Conservation (phyloP, 2,888 invertebrate genomes). For the Syritta pipiens region DNA sequence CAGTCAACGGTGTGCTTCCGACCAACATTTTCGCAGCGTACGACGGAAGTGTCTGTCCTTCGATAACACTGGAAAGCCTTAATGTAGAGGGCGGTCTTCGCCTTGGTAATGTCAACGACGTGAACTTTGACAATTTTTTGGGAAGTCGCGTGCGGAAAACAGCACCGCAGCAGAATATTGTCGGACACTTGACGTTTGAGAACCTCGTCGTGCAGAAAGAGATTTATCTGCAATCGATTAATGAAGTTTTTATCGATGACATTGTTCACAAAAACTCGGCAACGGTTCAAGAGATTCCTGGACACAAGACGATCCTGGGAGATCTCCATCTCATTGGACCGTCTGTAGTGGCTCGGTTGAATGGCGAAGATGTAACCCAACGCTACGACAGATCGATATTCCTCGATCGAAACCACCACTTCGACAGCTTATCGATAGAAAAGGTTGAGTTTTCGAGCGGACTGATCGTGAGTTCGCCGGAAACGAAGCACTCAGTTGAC, state of each 20-base stretch:
- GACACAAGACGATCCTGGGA: slow-evolving; percentile 71
- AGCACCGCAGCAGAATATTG: slow-evolving; percentile 73
- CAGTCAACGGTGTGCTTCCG: slow-evolving; percentile 70
- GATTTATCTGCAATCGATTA: slow-evolving; percentile 73
- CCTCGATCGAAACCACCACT: slow-evolving; percentile 72
- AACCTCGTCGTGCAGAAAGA: slow-evolving; percentile 72
- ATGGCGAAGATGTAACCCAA: slow-evolving; percentile 73
- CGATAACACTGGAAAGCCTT: slow-evolving; percentile 67
- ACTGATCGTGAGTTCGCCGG: slow-evolving; percentile 43
- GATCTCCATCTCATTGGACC: slow-evolving; percentile 74
- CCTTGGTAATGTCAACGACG: slow-evolving; percentile 72
- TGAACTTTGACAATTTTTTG: slow-evolving; percentile 74
- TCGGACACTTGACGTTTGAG: slow-evolving; percentile 74
- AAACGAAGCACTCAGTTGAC: background rate
- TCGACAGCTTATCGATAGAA: slow-evolving; percentile 73
- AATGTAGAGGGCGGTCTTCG: slow-evolving; percentile 68
- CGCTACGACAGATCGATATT: slow-evolving; percentile 73
- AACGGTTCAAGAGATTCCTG: slow-evolving; percentile 72
- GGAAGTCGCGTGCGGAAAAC: slow-evolving; percentile 73
- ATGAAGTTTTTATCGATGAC: slow-evolving; percentile 72
- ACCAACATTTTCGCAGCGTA: slow-evolving; percentile 68
- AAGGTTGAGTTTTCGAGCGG: slow-evolving; percentile 73
- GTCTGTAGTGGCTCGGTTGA: slow-evolving; percentile 72
- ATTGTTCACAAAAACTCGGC: slow-evolving; percentile 72
- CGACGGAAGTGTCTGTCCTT: slow-evolving; percentile 68